A percentile compares a stretch with the other conserved stretches of the same genome.
Conservation (phyloP, 2,113 vertebrate genomes). For the Elaphurus davidianus region DNA sequence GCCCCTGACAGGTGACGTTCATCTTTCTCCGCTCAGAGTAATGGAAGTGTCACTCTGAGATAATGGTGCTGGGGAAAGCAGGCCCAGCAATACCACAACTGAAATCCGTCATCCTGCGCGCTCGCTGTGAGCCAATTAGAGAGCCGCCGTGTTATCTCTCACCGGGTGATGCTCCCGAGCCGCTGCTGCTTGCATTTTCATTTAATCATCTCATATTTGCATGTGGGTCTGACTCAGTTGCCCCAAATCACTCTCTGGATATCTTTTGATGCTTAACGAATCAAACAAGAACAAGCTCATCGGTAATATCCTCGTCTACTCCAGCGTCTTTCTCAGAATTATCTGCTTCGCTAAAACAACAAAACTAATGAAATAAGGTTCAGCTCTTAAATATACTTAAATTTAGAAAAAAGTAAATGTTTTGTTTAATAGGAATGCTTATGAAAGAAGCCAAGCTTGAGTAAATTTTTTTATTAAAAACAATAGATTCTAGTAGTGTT, state of each 20-base stretch:
- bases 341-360: neutral
- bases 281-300: constrained; percentile 28
- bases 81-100: constrained; percentile 82
- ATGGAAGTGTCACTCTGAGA: constrained; percentile 95
- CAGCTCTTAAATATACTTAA: neutral
- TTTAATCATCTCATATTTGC: constrained; percentile 79
- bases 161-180: constrained; percentile 65
- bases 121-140: constrained; percentile 86
- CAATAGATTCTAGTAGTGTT: neutral
- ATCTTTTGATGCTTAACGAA: constrained; percentile 49
- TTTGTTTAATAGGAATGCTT: neutral
- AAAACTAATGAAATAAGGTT: neutral
- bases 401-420: neutral
- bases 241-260: constrained; percentile 47
- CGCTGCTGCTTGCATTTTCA: constrained; percentile 73
- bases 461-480: neutral
- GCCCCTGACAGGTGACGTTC: constrained; percentile 93
- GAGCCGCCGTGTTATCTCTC: constrained; percentile 81
- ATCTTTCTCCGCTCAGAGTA: constrained; percentile 95
- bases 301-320: neutral
- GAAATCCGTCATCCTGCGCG: constrained; percentile 84
- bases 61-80: constrained; percentile 90
- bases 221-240: constrained; percentile 64
- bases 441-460: neutral
- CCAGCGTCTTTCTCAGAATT: neutral